Evolutionary conservation across 2,888 invertebrate species (phyloP), one percentile per base, ranked within the genome.

Genomic region (Cinara cedri): DNA sequence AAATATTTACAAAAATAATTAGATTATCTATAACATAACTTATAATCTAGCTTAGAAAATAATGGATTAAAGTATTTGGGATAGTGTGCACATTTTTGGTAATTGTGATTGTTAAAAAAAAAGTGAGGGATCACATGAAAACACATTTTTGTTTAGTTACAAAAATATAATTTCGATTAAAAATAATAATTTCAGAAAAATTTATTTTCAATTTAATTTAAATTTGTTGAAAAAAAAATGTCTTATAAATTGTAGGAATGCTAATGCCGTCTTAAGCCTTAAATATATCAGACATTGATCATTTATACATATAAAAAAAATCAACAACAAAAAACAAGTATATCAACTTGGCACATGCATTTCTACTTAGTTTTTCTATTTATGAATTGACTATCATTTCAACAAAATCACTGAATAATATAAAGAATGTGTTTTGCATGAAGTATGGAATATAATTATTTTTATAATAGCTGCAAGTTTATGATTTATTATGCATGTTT

Each of bases 131-230:
- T 72, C 51, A 51, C 13, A 13, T 65, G 21, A 54, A 75, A 65
- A 74, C 42, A 72, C 19, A 14, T 54, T 54, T 44, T 42, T 72
- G 21, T 54, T 63, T 21, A 19, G 14, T 54, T 51, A 54, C 51
- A 75, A 75, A 62, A 75, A 75, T 75, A 75, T 54, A 72, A 10
- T 34, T 51, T 63, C 51, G 62, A 74, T 74, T 63, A 49, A 75
- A 74, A 65, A 63, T 75, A 54, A 75, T 62, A 26, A 60, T 65
- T 65, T 57, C 24, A 65, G 21, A 42, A 75, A n/a, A 14, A 34
- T 62, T 26, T 34, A 49, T 54, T 54, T 24, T 42, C 42, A 65
- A 51, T 54, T 63, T n/a, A 42, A 74, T 54, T 63, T 11, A 42
- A 51, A 6, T 74, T 74, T 54, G 14, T 62, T 62, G 34, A 49